Base-by-base conservation (phyloP, 2,888 invertebrate species). In the Heliconius charithonia region DNA sequence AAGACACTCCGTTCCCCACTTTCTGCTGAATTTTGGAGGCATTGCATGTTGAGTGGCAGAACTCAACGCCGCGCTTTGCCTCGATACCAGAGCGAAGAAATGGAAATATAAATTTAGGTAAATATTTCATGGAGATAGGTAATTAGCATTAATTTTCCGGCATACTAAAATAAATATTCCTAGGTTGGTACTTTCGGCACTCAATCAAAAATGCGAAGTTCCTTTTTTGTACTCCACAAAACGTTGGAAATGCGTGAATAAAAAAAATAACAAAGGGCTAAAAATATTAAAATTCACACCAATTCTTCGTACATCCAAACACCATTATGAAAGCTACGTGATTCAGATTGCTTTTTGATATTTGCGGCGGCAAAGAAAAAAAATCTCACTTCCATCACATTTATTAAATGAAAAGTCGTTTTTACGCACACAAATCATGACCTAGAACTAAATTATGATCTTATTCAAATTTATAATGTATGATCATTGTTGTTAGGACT, bases 361-460 rank as follows among this genome's bases (percentile, higher is more conserved):
- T 77, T 73, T 63, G 16, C 32, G 37, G 41, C 9, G 67, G 67
- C n/a, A 41, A 41, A 41, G 12, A 41, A 69, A 69, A 69, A 69
- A 67, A 37, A 37, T 37, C 66, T n/a, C 41, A 13, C 76, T 77
- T 73, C 76, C 66, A 41, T 29, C 63, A 79, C 75, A 81, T 79
- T 71, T 41, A 81, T 79, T 76, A 80, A 82, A 80, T 82, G 80
- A 76, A 81, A 73, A 81, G 80, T 78, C 79, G 80, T 79, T 79
- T 81, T 66, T 75, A 71, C 78, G 80, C 77, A 75, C 77, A 76
- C 82, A 82, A 83, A 83, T 83, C 80, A 79, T 80, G 79, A 13
- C 78, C 76, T 67, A 67, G 59, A 56, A 41, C 66, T 29, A 32
- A 74, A 32, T 32, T 67, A 70, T 80, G 70, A 16, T 29, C 29